Evolutionary conservation across 2,113 vertebrate species (phyloP), one percentile per base, ranked within the genome.

Genomic region (Hucho hucho): DNA sequence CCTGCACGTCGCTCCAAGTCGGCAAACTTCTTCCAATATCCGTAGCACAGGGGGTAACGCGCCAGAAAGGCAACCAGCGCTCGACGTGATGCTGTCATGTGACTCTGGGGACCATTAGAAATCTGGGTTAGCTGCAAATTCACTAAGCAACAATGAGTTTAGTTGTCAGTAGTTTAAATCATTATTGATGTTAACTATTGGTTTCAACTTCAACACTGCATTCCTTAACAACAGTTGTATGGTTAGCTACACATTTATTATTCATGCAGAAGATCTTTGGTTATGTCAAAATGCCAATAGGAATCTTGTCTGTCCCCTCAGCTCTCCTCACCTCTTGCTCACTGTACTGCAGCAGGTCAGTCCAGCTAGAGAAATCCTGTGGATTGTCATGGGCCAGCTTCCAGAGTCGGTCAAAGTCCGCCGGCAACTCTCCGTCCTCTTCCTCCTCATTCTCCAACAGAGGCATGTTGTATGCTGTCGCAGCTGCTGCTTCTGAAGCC

Each of bases 21-120:
- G 0, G 93, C 92, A 74, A 91, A 96, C 66, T 96, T 96, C 74
- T 95, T 96, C 95, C 95, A 96, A 84, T 96, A 96, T 61, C 95
- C 94, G 0, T 96, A 96, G 79, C 95, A 96, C 22, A 95, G 93
- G 0, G 95, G 95, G 69, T 95, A 96, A 3, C 88, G 90, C 1
- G 46, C 5, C 7, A 96, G 93, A 70, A 96, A 96, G 16, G 91
- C 93, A 20, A 88, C 90, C 1, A 95, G 92, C 0, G 94, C 91
- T 59, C 87, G 91, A 28, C 92, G 93, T 9, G 92, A 94, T 0
- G 93, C 92, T 0, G 72, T 82, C 11, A 93, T 72, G 70, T 95
- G 90, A 75, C 93, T 91, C 95, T 96, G 85, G 0, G 72, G 49
- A 47, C 0, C 11, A 22, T 61, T 9, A 22, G n/a, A 61, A 22